Base-by-base conservation (phyloP, 2,888 invertebrate species). In the Phalera bucephala region DNA sequence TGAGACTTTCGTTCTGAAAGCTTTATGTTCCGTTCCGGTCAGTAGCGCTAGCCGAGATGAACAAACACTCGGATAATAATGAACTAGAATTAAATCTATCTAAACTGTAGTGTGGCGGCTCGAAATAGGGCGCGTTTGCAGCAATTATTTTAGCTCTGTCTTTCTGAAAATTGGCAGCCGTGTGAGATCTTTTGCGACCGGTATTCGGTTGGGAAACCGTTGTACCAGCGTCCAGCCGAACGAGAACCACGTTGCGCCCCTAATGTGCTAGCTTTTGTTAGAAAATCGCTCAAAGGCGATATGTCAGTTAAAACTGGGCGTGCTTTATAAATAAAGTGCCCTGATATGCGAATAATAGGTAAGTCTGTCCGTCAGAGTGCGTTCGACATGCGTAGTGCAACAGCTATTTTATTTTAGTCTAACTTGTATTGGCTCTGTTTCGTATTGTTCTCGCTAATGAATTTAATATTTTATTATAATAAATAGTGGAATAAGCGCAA, bases 91-190 rank as follows among this genome's bases (percentile, higher is more conserved):
- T 80, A 80, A 84, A 80, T 76, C 73, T 80, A 83, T 81, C 80
- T 78, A 72, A 81, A 82, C 75, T 75, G 76, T 73, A 75, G 72
- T 73, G 72, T 77, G 63, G 63, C 72, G 57, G 69, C 85, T 82
- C 76, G 78, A 88, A 88, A 89, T 88, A 88, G 88, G 87, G 82
- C 88, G 79, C 75, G 81, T 84, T 84, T 86, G 84, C 76, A 72
- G 80, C 80, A 87, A 88, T 89, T 88, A 89, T 89, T 89, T 88
- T 86, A 85, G 88, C 75, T 80, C 83, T 82, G 88, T 87, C 89
- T 89, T 89, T 89, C 86, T 86, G 87, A 88, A 89, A 88, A 88
- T 89, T 89, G 89, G 89, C 88, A 89, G 82, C 80, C 69, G 84
- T 77, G 80, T 80, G 79, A 77, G 83, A 84, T 82, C 83, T 85